Percentiles rank a stretch among this genome's conserved stretches.
Conservation (phyloP, 2,113 vertebrate genomes). For the Oceanodroma tethys region DNA sequence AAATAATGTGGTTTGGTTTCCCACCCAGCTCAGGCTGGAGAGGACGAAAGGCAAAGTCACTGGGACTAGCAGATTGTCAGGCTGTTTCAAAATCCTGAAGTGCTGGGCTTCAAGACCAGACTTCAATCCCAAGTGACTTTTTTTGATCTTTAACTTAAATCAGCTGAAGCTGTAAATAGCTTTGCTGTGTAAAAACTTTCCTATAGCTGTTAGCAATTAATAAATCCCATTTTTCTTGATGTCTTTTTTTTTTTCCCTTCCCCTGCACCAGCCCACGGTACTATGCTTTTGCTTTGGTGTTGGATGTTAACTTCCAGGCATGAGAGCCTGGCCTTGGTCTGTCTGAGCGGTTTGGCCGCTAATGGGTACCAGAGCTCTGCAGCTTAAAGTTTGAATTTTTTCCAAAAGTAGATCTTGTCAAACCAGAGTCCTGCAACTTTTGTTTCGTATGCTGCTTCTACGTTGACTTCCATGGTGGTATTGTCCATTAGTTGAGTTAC, state of each 20-base stretch:
- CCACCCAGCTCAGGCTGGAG: background rate
- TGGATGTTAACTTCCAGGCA: background rate
- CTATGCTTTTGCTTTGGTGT: background rate
- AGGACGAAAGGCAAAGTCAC: background rate
- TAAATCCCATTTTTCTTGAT: background rate
- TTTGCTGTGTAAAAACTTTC: background rate
- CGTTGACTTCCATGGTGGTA: background rate
- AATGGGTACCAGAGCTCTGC: background rate
- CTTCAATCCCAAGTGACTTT: background rate
- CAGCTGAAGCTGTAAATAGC: background rate
- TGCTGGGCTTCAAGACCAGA: background rate
- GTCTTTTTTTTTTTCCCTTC: too few relatives aligned
- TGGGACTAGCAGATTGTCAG: background rate
- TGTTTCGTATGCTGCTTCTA: fast-evolving
- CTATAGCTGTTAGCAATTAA: background rate
- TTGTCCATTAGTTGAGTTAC: background rate
- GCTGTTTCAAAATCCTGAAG: background rate
- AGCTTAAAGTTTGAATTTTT: background rate
- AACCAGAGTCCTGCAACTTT: background rate
- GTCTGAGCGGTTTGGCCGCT: background rate
- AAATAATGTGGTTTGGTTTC: background rate
- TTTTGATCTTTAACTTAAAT: background rate
- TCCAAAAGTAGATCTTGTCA: background rate
- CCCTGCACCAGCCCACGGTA: background rate
- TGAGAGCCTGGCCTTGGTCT: background rate